phyloP scores from a whole-genome alignment of 2,113 vertebrate genomes.

The Grammomys surdaster region DNA sequence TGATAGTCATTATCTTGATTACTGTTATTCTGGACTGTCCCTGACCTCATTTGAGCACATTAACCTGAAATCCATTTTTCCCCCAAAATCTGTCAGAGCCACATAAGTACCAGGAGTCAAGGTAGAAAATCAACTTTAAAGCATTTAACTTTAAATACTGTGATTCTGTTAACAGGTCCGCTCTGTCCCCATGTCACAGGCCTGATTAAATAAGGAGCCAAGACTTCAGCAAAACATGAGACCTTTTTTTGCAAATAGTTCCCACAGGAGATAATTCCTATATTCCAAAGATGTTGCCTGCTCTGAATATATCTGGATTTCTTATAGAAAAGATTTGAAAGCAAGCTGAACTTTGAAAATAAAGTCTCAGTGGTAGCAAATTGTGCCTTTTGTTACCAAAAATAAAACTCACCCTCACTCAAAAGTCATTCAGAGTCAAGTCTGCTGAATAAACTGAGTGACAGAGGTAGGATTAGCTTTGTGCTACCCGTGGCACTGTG shows the following conservation, averaged over 20 bases:
- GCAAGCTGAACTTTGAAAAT: constrained; percentile 35
- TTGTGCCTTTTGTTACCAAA: constrained; percentile 52
- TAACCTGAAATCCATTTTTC: constrained; percentile 22
- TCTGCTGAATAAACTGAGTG: background rate
- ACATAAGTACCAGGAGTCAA: background rate
- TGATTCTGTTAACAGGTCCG: constrained; percentile 12
- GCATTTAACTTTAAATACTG: constrained; percentile 16
- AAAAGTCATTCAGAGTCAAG: constrained; percentile 27
- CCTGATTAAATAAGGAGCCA: constrained; percentile 22
- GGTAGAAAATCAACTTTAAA: constrained; percentile 49
- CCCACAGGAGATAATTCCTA: background rate
- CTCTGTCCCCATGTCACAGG: background rate
- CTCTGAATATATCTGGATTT: constrained; percentile 9
- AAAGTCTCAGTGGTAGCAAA: constrained; percentile 49
- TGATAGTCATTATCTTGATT: constrained; percentile 21
- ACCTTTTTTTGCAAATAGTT: constrained; percentile 24
- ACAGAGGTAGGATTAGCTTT: background rate
- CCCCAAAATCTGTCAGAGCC: background rate
- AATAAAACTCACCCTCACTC: constrained; percentile 53
- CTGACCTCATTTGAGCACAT: constrained; percentile 29
- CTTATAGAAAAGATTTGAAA: constrained; percentile 40
- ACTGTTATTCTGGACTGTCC: background rate
- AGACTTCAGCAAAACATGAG: background rate
- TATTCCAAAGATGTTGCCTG: constrained; percentile 30
- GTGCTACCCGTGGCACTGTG: background rate